Percentiles rank a stretch among this genome's conserved stretches.
phyloP scores from a whole-genome alignment of 1,140 invertebrate species.

The Drosophila triauraria region DNA sequence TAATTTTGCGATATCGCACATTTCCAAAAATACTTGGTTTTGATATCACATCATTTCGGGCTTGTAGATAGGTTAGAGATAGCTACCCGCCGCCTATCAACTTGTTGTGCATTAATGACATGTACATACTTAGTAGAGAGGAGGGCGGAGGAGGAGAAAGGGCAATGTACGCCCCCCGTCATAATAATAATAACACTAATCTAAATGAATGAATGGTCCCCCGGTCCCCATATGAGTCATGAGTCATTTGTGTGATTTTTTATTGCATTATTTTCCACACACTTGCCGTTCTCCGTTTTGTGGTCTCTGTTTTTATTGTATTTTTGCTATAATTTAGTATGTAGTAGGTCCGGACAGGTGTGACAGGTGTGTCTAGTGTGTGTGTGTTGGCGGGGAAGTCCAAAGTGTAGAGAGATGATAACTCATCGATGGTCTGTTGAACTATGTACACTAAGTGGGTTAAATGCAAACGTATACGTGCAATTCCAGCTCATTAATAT shows the following conservation, averaged over 20 bases:
- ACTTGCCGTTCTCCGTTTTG: not conserved
- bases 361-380: slow-evolving; percentile 19
- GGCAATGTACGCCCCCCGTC: slow-evolving; percentile 25
- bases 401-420: slow-evolving; percentile 26
- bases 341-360: slow-evolving; percentile 13
- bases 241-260: slow-evolving; percentile 35
- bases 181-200: slow-evolving; percentile 32
- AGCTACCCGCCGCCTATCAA: not conserved
- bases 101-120: not conserved
- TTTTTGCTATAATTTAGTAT: slow-evolving; percentile 25
- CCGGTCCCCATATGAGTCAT: slow-evolving; percentile 9
- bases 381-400: slow-evolving; percentile 10
- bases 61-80: slow-evolving; percentile 2
- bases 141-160: not conserved
- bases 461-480: slow-evolving; percentile 57
- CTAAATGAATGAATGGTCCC: slow-evolving; percentile 26
- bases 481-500: slow-evolving; percentile 59
- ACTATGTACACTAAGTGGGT: slow-evolving; percentile 29
- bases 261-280: slow-evolving; percentile 25
- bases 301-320: not conserved
- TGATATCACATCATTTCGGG: not conserved
- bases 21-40: slow-evolving; percentile 4
- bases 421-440: slow-evolving; percentile 36
- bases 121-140: not conserved
- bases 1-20: not conserved